A percentile compares a stretch with the other conserved stretches of the same genome.
phyloP scores from a whole-genome alignment of 2,113 vertebrate species.

The Balaenoptera acutorostrata region DNA sequence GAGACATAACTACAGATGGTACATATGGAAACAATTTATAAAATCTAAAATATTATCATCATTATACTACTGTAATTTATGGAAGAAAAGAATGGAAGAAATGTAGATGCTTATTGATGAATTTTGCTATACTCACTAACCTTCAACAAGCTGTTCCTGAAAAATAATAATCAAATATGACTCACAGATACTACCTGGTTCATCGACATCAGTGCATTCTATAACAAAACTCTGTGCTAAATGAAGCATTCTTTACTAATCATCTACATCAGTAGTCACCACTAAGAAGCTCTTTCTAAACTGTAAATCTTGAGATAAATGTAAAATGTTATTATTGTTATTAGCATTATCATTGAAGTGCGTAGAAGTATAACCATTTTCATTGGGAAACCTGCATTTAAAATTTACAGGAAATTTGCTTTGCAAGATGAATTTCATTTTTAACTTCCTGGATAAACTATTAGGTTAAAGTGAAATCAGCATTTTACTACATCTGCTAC shows the following conservation, averaged over 20 bases:
- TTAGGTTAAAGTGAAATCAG: neutral
- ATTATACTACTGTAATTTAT: neutral
- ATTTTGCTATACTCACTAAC: neutral
- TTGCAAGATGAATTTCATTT: neutral
- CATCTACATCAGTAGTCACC: neutral
- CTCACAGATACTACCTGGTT: too few species aligned
- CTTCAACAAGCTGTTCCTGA: neutral
- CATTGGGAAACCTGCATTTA: neutral
- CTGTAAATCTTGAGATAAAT: slow-evolving; percentile 1
- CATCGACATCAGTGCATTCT: neutral
- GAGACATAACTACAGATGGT: neutral
- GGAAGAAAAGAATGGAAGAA: neutral
- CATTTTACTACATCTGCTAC: neutral
- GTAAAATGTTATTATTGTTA: slow-evolving; percentile 16
- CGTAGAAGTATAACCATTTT: neutral
- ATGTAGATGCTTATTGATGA: neutral
- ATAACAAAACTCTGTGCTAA: neutral
- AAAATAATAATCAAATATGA: neutral
- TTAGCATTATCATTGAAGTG: neutral
- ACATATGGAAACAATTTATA: neutral
- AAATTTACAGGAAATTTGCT: neutral
- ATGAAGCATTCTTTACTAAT: neutral
- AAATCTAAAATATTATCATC: neutral
- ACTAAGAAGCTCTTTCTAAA: neutral
- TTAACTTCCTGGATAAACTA: neutral